Base-by-base conservation (phyloP, 1,140 invertebrate genomes). In the Pseudomyrmex concolor region DNA sequence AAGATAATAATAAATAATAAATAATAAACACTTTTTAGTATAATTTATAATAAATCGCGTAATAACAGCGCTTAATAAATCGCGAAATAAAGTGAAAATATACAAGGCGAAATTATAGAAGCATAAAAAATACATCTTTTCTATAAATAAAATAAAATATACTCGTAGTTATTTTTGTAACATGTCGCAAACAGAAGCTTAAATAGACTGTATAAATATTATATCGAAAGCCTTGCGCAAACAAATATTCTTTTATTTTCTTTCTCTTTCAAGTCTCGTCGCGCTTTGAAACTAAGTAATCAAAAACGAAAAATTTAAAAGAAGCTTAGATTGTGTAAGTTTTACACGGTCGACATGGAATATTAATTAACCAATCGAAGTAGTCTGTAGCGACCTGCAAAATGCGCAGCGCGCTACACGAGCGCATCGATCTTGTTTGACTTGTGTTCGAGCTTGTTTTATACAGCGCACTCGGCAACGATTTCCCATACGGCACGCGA, bases 361-460 rank as follows among this genome's bases (percentile, higher is more conserved):
- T 78, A 78, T 78, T 68, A 78, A 78, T 78, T 78, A 68, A 4
- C 34, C 48, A 51, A 43, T 22, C 19, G 70, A 17, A 45, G 45
- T 25, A 19, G 34, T 34, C 15, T 19, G 22, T 25, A 43, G 34
- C 51, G 34, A 34, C 63, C 54, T n/a, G 34, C 17, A 68, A 77
- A 77, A 68, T 77, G 66, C 48, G 54, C 76, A 54, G 54, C 54
- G 64, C 55, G 64, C 76, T 54, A 70, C 70, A 70, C 22, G 54
- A 70, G 50, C 43, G 67, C 66, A 80, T 80, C 76, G 76, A 80
- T 80, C 68, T 71, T 45, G 45, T 71, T 80, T 80, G 66, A 80
- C 55, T 71, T 70, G 66, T 70, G 48, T 25, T 45, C 70, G 34
- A 34, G 57, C 68, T 67, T 54, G 55, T 19, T 80, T 10, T 72